Base-by-base conservation (phyloP, 2,113 vertebrate genomes). In the Oceanodroma tethys region DNA sequence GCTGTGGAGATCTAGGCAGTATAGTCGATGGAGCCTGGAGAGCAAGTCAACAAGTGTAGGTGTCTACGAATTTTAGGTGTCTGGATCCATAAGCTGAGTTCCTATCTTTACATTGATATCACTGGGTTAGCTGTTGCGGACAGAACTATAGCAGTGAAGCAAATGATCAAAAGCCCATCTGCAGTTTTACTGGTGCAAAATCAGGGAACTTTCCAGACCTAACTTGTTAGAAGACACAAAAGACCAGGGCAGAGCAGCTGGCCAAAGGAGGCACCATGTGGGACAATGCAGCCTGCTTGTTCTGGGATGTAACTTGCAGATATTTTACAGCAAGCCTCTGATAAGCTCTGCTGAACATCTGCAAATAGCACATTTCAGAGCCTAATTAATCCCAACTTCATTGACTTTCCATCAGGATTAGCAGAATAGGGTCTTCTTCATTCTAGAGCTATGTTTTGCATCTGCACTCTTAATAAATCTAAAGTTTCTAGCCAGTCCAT, bases 371-470 rank as follows among this genome's bases (percentile, higher is more conserved):
- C 53, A 18, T 88, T 95, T 85, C 56, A 65, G 83, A 80, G 62
- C 56, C 86, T 82, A 65, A 80, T 94, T 93, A 97, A 89, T 94
- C 89, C 78, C 62, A 93, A 62, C 42, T 94, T 82, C 91, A 70
- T 10, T 62, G 74, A 74, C 65, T 97, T 95, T 84, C 74, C 65
- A 22, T 80, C 60, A 85, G 94, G 81, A 94, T 95, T 93, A 97
- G 71, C 45, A 66, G 70, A 80, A 93, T 48, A 45, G 56, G 78
- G 66, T 52, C 32, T 26, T 75, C 73, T 66, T 56, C 84, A 87
- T 87, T 87, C 93, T 95, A 82, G 76, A 96, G 62, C 81, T 93
- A 53, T 1, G 1, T 52, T 74, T 94, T 75, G n/a, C 81, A 55
- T 89, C 71, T 47, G 45, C 58, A 36, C 40, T 67, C 81, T 82